Base-by-base conservation (phyloP, 2,797 vertebrate species). In the Todus mexicanus region DNA sequence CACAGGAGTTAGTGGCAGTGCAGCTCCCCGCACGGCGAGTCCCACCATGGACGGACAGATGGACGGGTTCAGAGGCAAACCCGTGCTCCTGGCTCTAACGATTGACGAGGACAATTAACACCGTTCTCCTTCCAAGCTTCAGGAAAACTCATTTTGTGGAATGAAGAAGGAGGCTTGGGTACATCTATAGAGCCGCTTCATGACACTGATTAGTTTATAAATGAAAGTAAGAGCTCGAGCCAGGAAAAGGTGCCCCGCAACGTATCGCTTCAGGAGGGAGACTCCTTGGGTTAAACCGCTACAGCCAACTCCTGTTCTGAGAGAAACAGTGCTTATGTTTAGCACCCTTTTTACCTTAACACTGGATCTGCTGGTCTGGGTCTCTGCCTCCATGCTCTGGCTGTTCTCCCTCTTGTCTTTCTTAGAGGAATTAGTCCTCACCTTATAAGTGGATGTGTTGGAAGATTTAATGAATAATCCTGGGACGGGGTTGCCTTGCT, bases 401-500 rank as follows among this genome's bases (percentile, higher is more conserved):
- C 93, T 97, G 95, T 91, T 96, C 91, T 96, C 97, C 84, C 95
- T 95, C 84, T 95, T 96, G 92, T 94, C 97, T 96, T 96, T 97
- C 94, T 96, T 97, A 92, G 95, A 96, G 92, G 94, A 94, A 94
- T 97, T 97, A 95, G 96, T 94, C 96, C 98, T 99, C 98, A 98
- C 98, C 98, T 99, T 99, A 97, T 98, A 98, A 97, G 97, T 98
- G 94, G 97, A 96, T 81, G 97, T 94, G 97, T 95, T 96, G 91
- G 97, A 98, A 97, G 98, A 98, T 98, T 99, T 99, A 93, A 98
- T 98, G 98, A 98, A 98, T 97, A 98, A 98, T 98, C 98, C 98
- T 84, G 98, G 97, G 97, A 98, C 98, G 87, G 98, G 98, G 97
- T 98, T 98, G 98, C 98, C 98, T 97, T 98, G 98, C 98, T 98